phyloP scores from a whole-genome alignment of 2,113 vertebrate genomes.

The Grantiella picta region DNA sequence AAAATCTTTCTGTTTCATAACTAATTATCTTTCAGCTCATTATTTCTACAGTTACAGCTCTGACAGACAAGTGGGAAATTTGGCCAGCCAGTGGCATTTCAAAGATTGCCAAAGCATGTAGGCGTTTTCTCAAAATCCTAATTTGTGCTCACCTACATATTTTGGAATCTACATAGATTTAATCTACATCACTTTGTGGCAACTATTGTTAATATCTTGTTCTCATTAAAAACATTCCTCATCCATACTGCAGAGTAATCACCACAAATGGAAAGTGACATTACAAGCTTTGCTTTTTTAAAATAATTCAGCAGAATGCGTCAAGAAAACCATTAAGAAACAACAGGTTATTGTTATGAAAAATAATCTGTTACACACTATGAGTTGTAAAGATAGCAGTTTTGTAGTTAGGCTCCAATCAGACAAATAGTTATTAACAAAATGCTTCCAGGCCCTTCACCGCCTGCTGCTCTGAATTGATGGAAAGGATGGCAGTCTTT shows the following conservation, averaged over 20 bases:
- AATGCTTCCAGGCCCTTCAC: background rate
- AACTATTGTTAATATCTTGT: background rate
- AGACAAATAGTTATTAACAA: background rate
- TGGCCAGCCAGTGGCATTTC: background rate
- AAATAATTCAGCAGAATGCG: background rate
- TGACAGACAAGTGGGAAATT: background rate
- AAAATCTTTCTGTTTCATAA: no score
- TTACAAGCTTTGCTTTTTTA: background rate
- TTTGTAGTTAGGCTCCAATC: background rate
- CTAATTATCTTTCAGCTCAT: background rate
- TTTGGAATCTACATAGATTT: background rate
- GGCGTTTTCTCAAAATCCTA: background rate
- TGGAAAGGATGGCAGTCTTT: background rate
- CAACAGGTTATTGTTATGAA: background rate
- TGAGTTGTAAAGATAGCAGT: background rate
- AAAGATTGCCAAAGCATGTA: background rate
- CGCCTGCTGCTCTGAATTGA: background rate
- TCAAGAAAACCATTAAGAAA: background rate
- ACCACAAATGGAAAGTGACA: background rate
- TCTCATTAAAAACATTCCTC: background rate
- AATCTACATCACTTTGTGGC: background rate
- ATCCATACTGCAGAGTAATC: background rate
- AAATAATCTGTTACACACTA: background rate
- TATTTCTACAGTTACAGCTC: background rate
- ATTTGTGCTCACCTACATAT: background rate